These are phyloP conservation scores for Rhinopomastus cyanomelas DNA, from an alignment of 2,113 vertebrate species.

Conservation along the genomic window DNA sequence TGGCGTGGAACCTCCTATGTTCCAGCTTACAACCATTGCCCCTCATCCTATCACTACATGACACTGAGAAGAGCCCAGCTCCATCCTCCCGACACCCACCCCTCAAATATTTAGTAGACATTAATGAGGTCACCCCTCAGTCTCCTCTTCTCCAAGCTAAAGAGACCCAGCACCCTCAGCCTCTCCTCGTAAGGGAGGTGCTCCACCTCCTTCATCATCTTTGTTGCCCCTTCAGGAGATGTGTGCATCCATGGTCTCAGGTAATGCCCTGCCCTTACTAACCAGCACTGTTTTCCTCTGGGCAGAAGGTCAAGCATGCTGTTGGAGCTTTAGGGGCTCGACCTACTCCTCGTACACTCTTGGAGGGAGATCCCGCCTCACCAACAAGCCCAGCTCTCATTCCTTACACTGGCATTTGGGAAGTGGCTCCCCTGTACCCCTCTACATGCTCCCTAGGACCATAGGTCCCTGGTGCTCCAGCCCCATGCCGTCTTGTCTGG, in stretches of 20 bases:
- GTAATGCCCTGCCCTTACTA: not conserved
- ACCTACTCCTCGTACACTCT: not conserved
- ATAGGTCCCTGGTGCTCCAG: fast-evolving
- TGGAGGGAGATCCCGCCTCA: not conserved
- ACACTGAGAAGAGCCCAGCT: too few species aligned
- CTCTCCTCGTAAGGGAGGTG: too few species aligned
- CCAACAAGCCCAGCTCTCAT: not conserved
- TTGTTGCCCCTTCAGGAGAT: too few species aligned
- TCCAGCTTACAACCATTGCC: too few species aligned
- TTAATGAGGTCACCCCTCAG: too few species aligned
- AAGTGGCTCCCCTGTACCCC: not conserved
- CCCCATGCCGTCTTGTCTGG: fast-evolving
- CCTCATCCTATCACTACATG: too few species aligned
- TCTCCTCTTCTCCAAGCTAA: too few species aligned
- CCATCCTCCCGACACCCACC: too few species aligned
- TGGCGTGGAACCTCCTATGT: too few species aligned
- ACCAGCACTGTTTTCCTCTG: not conserved
- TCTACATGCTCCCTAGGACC: not conserved
- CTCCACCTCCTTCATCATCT: too few species aligned
- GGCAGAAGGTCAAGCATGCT: not conserved
- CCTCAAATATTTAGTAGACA: too few species aligned
- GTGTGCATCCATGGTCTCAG: fast-evolving
- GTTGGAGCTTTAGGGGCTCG: fast-evolving
- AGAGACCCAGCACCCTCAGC: too few species aligned
- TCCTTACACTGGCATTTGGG: not conserved